Evolutionary conservation across 1,140 invertebrate species (phyloP), one percentile per base, ranked within the genome.

Genomic region (Sitodiplosis mosellana): DNA sequence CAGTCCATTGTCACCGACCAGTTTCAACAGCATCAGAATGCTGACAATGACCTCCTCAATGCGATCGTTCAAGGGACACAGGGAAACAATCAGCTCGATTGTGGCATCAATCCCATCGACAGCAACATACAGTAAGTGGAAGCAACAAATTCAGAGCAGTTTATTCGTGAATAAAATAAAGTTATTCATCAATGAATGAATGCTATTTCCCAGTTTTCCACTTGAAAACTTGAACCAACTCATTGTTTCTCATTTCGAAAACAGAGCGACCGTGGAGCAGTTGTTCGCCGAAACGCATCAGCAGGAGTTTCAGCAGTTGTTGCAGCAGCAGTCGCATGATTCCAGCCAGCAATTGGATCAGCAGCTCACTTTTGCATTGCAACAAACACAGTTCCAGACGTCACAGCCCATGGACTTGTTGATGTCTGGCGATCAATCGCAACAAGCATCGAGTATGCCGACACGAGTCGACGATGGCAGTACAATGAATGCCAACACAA

Each of bases 11-110:
- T 38, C 12, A 17, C 36, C 36, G 14, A 38, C 14, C 36, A 38
- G 3, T 38, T n/a, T 38, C 36, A 38, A 38, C 36, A 38, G 36
- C 36, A n/a, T 6, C 36, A 38, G 27, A 27, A 3, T 27, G 27
- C 27, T 27, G 27, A 27, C 27, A 27, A 27, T 27, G 27, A 27
- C 27, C 27, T 27, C 27, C 27, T 27, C 27, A 27, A 27, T 27
- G 27, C 27, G 10, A 27, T 27, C 10, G 27, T 27, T 52, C 57
- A 43, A 18, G 17, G 18, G 19, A 15, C 10, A 11, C 5, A 42
- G 8, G 18, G 2, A 42, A 45, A 27, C 43, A 21, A 14, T 45
- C 21, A 45, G 33, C 15, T 19, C 19, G 19, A 20, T 43, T 43
- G 15, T 43, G 19, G 10, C 20, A 11, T 17, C 6, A 7, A 11